Conservation (phyloP, 1,140 invertebrate species). For the Lysiphlebus fabarum region DNA sequence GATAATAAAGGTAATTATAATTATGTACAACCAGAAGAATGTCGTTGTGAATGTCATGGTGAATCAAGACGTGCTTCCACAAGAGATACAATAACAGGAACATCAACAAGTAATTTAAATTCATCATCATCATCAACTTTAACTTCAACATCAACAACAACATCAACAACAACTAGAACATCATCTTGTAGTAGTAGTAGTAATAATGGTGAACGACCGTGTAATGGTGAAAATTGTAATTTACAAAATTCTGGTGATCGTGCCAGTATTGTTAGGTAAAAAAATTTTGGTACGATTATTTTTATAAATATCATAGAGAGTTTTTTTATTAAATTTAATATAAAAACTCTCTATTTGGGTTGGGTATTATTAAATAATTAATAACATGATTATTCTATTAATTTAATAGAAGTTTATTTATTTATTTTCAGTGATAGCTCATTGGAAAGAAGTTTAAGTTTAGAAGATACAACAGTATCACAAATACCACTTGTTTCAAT, state of each 20-base stretch:
- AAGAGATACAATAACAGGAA: conserved; percentile 30
- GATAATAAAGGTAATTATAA: conserved; percentile 57
- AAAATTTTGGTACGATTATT: conserved; percentile 27
- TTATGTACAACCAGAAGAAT: conserved; percentile 80
- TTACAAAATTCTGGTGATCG: conserved; percentile 28
- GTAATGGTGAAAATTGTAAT: conserved; percentile 35
- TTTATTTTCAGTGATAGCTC: conserved; percentile 59
- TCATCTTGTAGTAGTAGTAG: conserved; percentile 29
- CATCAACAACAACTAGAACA: conserved; percentile 22
- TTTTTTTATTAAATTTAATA: background rate
- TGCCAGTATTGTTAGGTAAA: conserved; percentile 50
- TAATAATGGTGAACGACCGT: conserved; percentile 32
- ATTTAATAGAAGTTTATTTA: conserved; percentile 52
- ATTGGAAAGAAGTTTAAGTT: conserved; percentile 48
- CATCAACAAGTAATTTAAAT: conserved; percentile 23
- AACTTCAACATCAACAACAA: conserved; percentile 35
- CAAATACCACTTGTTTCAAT: conserved; percentile 38
- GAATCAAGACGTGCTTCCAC: conserved; percentile 46
- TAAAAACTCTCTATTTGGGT: conserved; percentile 13
- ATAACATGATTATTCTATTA: conserved; percentile 35
- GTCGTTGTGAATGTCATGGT: conserved; percentile 77
- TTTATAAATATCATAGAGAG: background rate
- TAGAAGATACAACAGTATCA: conserved; percentile 38
- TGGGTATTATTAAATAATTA: conserved; percentile 9
- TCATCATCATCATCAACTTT: too few species aligned